Percentiles rank a stretch among this genome's conserved stretches.
Evolutionary conservation across 2,888 invertebrate genomes (phyloP).

Genomic region (Ichneumoninae sp.): DNA sequence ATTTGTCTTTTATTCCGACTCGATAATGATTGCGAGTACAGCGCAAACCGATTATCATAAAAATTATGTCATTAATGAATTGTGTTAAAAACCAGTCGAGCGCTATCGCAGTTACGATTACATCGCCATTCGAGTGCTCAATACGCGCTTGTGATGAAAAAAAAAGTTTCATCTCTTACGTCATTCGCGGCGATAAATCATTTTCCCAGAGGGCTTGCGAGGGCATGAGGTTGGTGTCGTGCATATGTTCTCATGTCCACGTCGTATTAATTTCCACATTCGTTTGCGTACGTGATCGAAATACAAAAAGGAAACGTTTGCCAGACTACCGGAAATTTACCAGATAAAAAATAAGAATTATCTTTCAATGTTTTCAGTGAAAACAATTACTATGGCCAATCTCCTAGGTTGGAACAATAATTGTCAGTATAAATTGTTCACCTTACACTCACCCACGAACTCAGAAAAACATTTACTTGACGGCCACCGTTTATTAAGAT

Average conservation of each 20-base stretch:
- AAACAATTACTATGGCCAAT: not conserved
- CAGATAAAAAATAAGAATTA: conserved; percentile 10
- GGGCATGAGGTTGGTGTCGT: not conserved
- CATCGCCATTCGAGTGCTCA: not conserved
- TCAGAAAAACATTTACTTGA: too few relatives aligned
- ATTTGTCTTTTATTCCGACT: not conserved
- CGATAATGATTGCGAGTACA: not conserved
- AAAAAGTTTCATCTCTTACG: not conserved
- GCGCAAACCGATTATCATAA: not conserved
- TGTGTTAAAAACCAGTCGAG: not conserved
- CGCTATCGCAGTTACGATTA: not conserved
- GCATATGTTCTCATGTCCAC: not conserved
- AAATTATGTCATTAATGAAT: not conserved
- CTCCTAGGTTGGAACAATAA: not conserved
- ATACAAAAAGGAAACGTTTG: conserved; percentile 20
- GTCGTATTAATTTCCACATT: conserved; percentile 25
- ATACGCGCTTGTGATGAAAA: not conserved
- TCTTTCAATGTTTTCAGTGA: not conserved
- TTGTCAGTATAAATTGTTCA: not conserved
- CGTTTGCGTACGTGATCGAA: conserved; percentile 20
- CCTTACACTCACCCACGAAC: not conserved
- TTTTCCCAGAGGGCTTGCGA: not conserved
- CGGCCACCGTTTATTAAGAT: too few relatives aligned
- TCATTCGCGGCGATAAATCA: conserved; percentile 20
- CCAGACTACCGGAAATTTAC: conserved; percentile 33